Evolutionary conservation across 2,797 vertebrate species (phyloP), one percentile per base, ranked within the genome.

Genomic region (Eurystomus glaucurus): DNA sequence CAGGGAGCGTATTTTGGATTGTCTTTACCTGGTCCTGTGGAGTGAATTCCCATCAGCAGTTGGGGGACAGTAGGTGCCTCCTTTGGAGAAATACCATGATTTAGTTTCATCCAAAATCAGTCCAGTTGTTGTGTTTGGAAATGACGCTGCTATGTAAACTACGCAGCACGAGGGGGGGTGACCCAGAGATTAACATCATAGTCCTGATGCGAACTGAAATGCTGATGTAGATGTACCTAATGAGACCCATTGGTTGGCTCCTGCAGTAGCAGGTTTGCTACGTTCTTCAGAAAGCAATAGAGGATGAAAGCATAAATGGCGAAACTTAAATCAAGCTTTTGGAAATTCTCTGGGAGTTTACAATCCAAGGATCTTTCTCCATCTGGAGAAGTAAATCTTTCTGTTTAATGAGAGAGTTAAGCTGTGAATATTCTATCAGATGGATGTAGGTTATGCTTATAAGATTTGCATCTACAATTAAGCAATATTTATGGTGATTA

Each of bases 201-300:
- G 46, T 60, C 35, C 35, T 46, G 41, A 41, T 41, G 29, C 57
- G 43, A 55, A 41, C 41, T 29, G 7, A 46, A 66, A 46, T 48
- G 43, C 20, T 71, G 41, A 57, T 25, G 25, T 20, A 55, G 12
- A 6, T 48, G 31, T 31, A 15, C 19, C 48, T 41, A 39, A 52
- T 9, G n/a, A 41, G 77, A 58, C 8, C 0, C 15, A 13, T 31
- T n/a, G 23, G 19, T 23, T 65, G 35, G 12, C 16, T 72, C n/a
- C 51, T 0, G 0, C 35, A 11, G 29, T 10, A 65, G 23, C 21
- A 51, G 20, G 10, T 18, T 92, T 22, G 3, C 26, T 57, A 0
- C 19, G 48, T 37, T 51, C 51, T 51, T 61, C 43, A 48, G 58
- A 78, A 65, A 37, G n/a, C 14, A 15, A 9, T 20, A 17, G 6